Evolutionary conservation across 2,888 invertebrate species (phyloP), one percentile per base, ranked within the genome.

Genomic region (Nasonovia ribisnigri): DNA sequence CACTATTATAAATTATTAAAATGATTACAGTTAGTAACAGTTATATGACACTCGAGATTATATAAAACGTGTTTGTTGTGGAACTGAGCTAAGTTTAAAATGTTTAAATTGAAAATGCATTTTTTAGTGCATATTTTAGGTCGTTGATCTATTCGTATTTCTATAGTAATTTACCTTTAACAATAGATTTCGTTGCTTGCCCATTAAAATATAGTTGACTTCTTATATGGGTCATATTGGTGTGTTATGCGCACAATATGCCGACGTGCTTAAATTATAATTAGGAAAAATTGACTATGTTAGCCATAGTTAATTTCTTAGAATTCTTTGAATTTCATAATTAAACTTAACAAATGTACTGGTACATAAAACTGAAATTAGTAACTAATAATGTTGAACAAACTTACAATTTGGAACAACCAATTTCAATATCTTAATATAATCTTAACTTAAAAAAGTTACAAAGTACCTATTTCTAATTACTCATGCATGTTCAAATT

Each of bases 151-250:
- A 13, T 84, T 84, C 51, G 42, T 84, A 84, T 54, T 54, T 84
- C n/a, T 57, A 36, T 67, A 5, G 36, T 1, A 36, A 36, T 91
- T 42, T 42, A 87, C 48, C 42, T 8, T 92, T 46, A 48, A 67
- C 13, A 87, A 87, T 48, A 29, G 26, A 92, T 84, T 84, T 92
- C 13, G 48, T 24, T 84, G 36, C 42, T 84, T 46, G 36, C 16
- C 54, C 46, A 93, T 93, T 87, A 54, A 20, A 77, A 16, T 36
- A 77, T 36, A 90, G 90, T 90, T 67, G 46, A 51, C 86, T 90
- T 90, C 86, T 67, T 86, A 87, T 84, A 29, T 84, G n/a, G 84
- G 29, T 5, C 42, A 90, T n/a, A n/a, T 84, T 4, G 13, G 11
- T 46, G 26, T 36, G 1, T n/a, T 1, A 13, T 60, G 46, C 24